Evolutionary conservation across 2,888 invertebrate genomes (phyloP).

Genomic region (Arctia plantaginis): DNA sequence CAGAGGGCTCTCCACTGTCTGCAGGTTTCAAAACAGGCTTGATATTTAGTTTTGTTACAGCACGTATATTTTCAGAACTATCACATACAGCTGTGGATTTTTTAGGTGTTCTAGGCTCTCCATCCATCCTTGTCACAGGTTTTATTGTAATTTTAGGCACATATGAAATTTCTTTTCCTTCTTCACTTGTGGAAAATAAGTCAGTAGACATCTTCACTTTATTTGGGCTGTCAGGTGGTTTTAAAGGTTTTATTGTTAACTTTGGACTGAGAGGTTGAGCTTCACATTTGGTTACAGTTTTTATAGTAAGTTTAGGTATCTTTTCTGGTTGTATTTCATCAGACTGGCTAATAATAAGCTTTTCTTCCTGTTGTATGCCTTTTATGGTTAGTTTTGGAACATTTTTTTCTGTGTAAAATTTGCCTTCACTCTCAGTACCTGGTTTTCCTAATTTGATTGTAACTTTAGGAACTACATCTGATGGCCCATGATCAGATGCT

Average conservation of each 20-base stretch:
- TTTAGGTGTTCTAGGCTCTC: constrained; percentile 63
- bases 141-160: constrained; percentile 88
- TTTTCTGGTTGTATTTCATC: constrained; percentile 74
- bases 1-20: constrained; percentile 68
- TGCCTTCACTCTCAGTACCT: constrained; percentile 78
- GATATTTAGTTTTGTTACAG: constrained; percentile 80
- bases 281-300: constrained; percentile 74
- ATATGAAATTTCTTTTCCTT: constrained; percentile 74
- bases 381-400: constrained; percentile 81
- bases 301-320: constrained; percentile 81
- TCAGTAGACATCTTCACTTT: constrained; percentile 70
- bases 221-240: constrained; percentile 66
- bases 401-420: constrained; percentile 80
- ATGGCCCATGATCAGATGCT: constrained; percentile 74
- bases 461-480: constrained; percentile 79
- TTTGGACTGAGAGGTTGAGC: constrained; percentile 80
- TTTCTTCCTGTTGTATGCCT: constrained; percentile 74
- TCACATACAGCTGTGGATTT: constrained; percentile 63
- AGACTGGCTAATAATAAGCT: constrained; percentile 75
- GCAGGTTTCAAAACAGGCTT: constrained; percentile 81
- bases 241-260: constrained; percentile 82
- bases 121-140: constrained; percentile 73
- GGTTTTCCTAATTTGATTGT: constrained; percentile 82
- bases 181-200: constrained; percentile 60
- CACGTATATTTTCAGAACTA: constrained; percentile 73